These are phyloP conservation scores for Austrolebias charrua DNA, from an alignment of 2,797 vertebrate species.

Conservation along the genomic window DNA sequence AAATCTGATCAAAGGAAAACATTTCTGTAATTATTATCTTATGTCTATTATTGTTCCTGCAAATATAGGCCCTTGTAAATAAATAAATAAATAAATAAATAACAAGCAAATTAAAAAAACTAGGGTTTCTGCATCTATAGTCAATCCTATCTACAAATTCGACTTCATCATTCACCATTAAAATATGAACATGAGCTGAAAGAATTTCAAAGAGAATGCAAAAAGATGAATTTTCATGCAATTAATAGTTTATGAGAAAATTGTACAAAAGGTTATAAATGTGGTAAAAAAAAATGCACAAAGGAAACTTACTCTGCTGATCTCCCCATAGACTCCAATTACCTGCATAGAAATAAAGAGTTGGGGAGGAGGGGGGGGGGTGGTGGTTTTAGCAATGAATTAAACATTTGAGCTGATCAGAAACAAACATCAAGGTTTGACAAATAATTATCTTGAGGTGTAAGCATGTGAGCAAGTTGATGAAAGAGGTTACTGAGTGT, in stretches of 20 bases:
- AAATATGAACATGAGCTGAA: conserved; percentile 8
- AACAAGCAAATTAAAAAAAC: neutral
- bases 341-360: conserved; percentile 80
- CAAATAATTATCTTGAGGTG: conserved; percentile 21
- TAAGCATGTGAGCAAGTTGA: conserved; percentile 24
- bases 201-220: conserved; percentile 10
- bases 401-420: conserved; percentile 27
- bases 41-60: neutral
- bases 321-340: conserved; percentile 99
- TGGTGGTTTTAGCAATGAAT: conserved; percentile 36
- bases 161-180: neutral
- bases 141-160: no score
- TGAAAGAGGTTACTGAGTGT: conserved; percentile 4
- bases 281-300: conserved; percentile 47
- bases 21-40: neutral
- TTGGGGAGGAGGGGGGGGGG: no score
- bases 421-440: conserved; percentile 27
- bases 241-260: conserved; percentile 37
- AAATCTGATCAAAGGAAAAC: neutral
- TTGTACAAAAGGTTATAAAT: conserved; percentile 38
- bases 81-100: no score
- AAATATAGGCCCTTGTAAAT: no score
- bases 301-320: conserved; percentile 92
- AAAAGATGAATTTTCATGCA: conserved; percentile 14
- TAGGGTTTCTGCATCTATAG: no score